A percentile compares a stretch with the other conserved stretches of the same genome.
Evolutionary conservation across 2,113 vertebrate genomes (phyloP).

Genomic region (Myocastor coypus): DNA sequence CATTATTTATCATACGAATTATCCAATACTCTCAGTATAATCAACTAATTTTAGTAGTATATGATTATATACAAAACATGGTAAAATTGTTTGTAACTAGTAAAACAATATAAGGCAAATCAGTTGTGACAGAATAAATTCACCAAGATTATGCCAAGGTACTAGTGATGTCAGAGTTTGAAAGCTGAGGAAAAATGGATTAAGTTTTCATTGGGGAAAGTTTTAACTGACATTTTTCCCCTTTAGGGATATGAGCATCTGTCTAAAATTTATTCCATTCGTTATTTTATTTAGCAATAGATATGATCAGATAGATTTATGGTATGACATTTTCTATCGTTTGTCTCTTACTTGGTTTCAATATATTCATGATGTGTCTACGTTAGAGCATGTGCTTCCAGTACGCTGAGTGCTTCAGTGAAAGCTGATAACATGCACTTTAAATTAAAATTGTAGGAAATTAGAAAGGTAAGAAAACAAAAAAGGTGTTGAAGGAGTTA

Average conservation of each 20-base stretch:
- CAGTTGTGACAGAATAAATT: background rate
- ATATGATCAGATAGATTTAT: background rate
- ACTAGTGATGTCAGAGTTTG: background rate
- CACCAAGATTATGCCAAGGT: background rate
- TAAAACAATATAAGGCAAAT: background rate
- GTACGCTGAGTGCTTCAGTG: background rate
- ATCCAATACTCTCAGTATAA: background rate
- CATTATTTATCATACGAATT: background rate
- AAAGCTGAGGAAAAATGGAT: background rate
- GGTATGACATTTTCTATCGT: too few species aligned
- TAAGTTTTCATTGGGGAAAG: background rate
- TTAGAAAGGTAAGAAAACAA: background rate
- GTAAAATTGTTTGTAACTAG: background rate
- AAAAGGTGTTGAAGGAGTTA: background rate
- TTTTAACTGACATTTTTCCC: background rate
- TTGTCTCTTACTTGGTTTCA: background rate
- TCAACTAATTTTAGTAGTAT: background rate
- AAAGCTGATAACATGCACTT: background rate
- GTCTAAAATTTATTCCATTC: background rate
- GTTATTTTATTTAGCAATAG: background rate
- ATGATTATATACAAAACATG: background rate
- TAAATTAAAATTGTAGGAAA: background rate
- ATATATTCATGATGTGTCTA: background rate
- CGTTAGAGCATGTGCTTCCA: background rate
- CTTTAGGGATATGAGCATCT: background rate